These are phyloP conservation scores for Staurois parvus DNA, from an alignment of 2,797 vertebrate species.

Conservation along the genomic window DNA sequence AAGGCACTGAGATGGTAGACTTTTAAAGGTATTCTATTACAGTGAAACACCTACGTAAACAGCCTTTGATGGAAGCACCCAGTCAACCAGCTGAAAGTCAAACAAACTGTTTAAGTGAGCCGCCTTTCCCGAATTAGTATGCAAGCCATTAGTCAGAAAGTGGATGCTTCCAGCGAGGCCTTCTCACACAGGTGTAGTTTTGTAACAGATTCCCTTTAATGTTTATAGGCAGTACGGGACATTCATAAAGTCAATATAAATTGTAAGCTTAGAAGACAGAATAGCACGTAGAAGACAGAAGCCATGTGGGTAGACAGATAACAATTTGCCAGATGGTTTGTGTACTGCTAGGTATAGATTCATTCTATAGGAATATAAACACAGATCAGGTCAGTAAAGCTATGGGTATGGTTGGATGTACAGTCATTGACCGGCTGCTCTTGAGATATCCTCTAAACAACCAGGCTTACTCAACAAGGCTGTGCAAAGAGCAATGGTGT, in stretches of 20 bases:
- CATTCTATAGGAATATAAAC: background rate
- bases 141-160: no score
- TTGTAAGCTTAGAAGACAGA: background rate
- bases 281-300: background rate
- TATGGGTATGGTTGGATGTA: background rate
- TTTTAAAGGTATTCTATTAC: background rate
- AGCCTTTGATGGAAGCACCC: background rate
- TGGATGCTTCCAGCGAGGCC: background rate
- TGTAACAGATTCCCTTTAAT: background rate
- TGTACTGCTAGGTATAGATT: no score
- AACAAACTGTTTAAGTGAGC: no score
- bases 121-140: no score
- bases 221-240: background rate
- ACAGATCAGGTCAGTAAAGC: background rate
- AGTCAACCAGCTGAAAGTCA: background rate
- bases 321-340: background rate
- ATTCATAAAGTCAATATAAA: background rate
- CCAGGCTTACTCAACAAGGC: background rate
- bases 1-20: background rate
- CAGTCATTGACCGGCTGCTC: no score
- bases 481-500: background rate
- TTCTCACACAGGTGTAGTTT: background rate
- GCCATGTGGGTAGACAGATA: background rate
- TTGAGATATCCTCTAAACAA: background rate
- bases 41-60: background rate